Conservation (phyloP, 2,797 vertebrate species). For the Pseudochaenichthys georgianus region DNA sequence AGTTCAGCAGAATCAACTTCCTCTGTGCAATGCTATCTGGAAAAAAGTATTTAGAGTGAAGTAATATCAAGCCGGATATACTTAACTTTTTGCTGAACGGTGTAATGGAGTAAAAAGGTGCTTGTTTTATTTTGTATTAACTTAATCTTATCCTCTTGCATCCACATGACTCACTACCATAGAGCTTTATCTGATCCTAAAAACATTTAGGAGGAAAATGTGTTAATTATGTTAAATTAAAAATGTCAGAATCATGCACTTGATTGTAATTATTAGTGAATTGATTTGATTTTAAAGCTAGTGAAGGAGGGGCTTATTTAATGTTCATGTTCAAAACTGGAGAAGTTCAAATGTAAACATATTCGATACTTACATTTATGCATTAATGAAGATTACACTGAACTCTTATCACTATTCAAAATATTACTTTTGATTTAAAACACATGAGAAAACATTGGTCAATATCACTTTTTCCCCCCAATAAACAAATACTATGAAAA, state of each 20-base stretch:
- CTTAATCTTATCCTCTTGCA: constrained; percentile 23
- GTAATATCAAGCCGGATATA: neutral
- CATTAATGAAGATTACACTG: neutral
- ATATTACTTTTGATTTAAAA: neutral
- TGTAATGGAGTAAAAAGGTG: neutral
- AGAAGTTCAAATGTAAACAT: neutral
- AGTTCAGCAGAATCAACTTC: neutral
- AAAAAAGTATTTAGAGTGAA: neutral
- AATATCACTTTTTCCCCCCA: too few relatives aligned
- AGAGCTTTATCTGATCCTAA: too few relatives aligned
- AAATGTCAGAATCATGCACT: too few relatives aligned
- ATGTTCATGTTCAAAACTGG: too few relatives aligned
- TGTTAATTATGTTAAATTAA: too few relatives aligned
- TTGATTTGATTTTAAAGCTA: neutral
- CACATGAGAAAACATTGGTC: too few relatives aligned
- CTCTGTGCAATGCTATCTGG: neutral
- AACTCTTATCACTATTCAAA: neutral
- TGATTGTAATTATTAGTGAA: too few relatives aligned
- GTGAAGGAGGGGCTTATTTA: neutral
- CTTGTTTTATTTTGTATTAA: constrained; percentile 39
- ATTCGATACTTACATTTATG: neutral
- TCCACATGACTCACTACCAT: constrained; percentile 46
- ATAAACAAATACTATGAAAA: neutral
- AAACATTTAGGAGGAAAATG: too few relatives aligned
- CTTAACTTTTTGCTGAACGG: constrained; percentile 16